Conservation (phyloP, 2,888 invertebrate species). For the Microdon myrmicae region DNA sequence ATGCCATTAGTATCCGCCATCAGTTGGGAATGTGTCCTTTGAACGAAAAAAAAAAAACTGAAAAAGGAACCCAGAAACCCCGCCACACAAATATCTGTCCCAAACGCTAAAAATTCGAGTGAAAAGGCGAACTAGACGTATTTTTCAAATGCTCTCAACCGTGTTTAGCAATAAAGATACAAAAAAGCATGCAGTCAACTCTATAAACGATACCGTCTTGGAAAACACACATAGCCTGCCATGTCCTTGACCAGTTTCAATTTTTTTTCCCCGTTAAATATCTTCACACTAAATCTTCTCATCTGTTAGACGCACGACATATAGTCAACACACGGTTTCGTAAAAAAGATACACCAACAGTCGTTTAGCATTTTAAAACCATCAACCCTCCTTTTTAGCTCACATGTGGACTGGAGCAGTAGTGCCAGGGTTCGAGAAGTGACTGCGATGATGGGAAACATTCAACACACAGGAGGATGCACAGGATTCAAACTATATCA, state of each 20-base stretch:
- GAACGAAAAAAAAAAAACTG: slow-evolving; percentile 5
- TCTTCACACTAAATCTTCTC: slow-evolving; percentile 50
- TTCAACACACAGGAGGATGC: slow-evolving; percentile 28
- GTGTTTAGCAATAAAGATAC: slow-evolving; percentile 40
- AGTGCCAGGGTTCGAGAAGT: neutral
- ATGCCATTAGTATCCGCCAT: slow-evolving; percentile 49
- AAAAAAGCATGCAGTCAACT: neutral
- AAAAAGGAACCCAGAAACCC: slow-evolving; percentile 8
- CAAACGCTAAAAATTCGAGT: too few relatives aligned
- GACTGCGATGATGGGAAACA: slow-evolving; percentile 16
- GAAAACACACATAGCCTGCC: slow-evolving; percentile 9
- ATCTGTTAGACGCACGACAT: slow-evolving; percentile 7
- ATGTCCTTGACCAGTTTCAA: slow-evolving; percentile 49
- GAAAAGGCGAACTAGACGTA: too few relatives aligned
- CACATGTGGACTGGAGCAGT: too few relatives aligned
- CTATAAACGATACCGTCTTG: too few relatives aligned
- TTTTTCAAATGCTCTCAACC: slow-evolving; percentile 50
- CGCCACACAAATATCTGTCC: slow-evolving; percentile 21
- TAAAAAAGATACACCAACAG: slow-evolving; percentile 43
- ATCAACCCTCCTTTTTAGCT: slow-evolving; percentile 9
- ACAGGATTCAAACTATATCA: slow-evolving; percentile 30
- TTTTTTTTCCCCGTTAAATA: slow-evolving; percentile 47
- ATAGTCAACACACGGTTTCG: slow-evolving; percentile 21
- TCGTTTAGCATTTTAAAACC: slow-evolving; percentile 52
- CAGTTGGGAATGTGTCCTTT: slow-evolving; percentile 32